phyloP scores from a whole-genome alignment of 2,888 invertebrate species.

The Ptilodon capucinus region DNA sequence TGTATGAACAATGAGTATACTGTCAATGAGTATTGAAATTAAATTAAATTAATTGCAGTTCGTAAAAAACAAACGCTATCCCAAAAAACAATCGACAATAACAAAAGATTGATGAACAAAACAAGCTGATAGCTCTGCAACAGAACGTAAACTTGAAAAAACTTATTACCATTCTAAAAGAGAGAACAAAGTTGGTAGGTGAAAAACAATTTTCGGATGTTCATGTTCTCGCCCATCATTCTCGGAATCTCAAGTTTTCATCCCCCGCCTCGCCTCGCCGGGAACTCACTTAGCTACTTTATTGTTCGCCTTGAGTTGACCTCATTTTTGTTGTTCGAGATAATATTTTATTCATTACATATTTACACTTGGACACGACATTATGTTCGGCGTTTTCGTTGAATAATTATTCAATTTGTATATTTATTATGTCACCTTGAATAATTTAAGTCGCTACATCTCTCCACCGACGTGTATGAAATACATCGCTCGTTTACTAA shows the following conservation, averaged over 20 bases:
- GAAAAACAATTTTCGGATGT: constrained; percentile 34
- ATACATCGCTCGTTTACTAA: too few relatives aligned
- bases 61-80: background rate
- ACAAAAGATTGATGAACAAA: background rate
- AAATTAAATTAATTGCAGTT: too few relatives aligned
- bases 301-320: constrained; percentile 35
- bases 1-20: too few relatives aligned
- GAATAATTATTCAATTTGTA: constrained; percentile 12
- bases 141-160: constrained; percentile 17
- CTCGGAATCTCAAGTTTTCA: constrained; percentile 26
- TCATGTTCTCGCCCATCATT: constrained; percentile 31
- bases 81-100: background rate
- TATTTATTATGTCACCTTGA: constrained; percentile 3
- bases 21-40: too few relatives aligned
- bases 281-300: constrained; percentile 27
- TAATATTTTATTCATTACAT: constrained; percentile 34
- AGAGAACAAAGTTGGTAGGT: constrained; percentile 30
- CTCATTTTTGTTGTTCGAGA: constrained; percentile 33
- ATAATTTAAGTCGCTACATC: too few relatives aligned
- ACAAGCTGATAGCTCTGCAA: constrained; percentile 9
- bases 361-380: constrained; percentile 30
- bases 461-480: too few relatives aligned
- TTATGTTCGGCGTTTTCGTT: constrained; percentile 15
- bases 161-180: constrained; percentile 32
- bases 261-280: constrained; percentile 3